Percentiles rank a stretch among this genome's conserved stretches.
These are phyloP conservation scores for Scolopax mira DNA, from an alignment of 2,113 vertebrate genomes.

Conservation along the genomic window DNA sequence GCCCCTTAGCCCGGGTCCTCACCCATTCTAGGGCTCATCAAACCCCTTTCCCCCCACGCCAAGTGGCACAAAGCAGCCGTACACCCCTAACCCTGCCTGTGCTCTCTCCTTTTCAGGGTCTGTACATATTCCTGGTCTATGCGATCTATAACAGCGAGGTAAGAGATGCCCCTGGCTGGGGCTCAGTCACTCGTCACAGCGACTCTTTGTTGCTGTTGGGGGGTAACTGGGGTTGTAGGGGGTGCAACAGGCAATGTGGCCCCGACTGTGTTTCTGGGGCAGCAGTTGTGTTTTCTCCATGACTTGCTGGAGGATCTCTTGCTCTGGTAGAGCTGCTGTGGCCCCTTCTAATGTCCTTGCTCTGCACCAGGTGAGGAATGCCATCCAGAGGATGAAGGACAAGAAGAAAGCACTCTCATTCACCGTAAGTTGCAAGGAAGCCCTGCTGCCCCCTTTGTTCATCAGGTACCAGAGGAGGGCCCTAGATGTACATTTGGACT, in stretches of 20 bases:
- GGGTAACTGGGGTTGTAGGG: background rate
- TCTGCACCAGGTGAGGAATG: constrained; percentile 83
- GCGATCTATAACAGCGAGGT: constrained; percentile 90
- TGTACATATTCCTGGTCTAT: constrained; percentile 92
- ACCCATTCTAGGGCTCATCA: background rate
- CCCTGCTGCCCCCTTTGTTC: background rate
- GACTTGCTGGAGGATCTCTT: background rate
- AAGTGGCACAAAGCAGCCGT: fast-evolving
- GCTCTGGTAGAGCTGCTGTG: background rate
- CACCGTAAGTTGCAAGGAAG: constrained; percentile 70
- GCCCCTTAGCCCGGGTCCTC: background rate
- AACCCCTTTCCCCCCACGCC: fast-evolving
- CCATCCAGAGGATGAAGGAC: constrained; percentile 89
- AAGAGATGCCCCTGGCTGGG: background rate
- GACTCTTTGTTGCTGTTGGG: fast-evolving
- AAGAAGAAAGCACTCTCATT: constrained; percentile 86
- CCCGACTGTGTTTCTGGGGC: fast-evolving
- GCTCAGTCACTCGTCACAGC: background rate
- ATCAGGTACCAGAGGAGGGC: background rate
- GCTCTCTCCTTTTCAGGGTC: constrained; percentile 74
- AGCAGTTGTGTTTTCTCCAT: background rate
- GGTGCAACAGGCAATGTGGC: background rate
- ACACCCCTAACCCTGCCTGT: background rate
- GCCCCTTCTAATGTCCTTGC: background rate
- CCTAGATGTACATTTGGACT: background rate